A percentile compares a stretch with the other conserved stretches of the same genome.
Evolutionary conservation across 2,113 vertebrate species (phyloP).

Genomic region (Neogale vison): DNA sequence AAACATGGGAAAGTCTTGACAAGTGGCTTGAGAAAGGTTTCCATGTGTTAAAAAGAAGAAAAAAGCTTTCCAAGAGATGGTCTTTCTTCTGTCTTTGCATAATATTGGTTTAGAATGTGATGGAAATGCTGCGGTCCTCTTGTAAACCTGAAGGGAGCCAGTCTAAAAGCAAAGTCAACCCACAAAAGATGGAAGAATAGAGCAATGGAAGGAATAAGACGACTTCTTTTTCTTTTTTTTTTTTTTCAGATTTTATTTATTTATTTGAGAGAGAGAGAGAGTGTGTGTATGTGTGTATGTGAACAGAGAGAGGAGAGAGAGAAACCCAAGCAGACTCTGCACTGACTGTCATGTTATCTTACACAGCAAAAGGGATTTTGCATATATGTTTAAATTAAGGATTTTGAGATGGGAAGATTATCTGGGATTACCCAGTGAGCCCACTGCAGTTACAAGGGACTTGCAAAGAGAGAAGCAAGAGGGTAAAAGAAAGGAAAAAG

Average conservation of each 20-base stretch:
- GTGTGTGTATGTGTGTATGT: too few species aligned
- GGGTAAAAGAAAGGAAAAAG: background rate
- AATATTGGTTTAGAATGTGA: background rate
- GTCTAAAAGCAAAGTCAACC: background rate
- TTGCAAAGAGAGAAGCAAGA: background rate
- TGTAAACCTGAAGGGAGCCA: background rate
- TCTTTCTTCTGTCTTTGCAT: background rate
- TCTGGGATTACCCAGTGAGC: background rate
- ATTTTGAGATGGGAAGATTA: background rate
- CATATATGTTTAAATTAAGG: background rate
- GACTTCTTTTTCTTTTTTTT: background rate
- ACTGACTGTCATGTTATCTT: background rate
- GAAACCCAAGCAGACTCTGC: too few species aligned
- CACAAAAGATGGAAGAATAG: background rate
- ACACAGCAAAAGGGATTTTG: background rate
- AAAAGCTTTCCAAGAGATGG: background rate
- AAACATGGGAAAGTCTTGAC: background rate
- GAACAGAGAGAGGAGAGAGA: too few species aligned
- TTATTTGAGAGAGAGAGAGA: too few species aligned
- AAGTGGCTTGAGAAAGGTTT: conserved; percentile 6
- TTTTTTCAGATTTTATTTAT: too few species aligned
- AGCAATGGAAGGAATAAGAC: background rate
- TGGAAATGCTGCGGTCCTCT: background rate
- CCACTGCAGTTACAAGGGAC: background rate
- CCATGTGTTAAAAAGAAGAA: background rate